phyloP scores from a whole-genome alignment of 1,140 invertebrate species.

The Ceratosolen solmsi region DNA sequence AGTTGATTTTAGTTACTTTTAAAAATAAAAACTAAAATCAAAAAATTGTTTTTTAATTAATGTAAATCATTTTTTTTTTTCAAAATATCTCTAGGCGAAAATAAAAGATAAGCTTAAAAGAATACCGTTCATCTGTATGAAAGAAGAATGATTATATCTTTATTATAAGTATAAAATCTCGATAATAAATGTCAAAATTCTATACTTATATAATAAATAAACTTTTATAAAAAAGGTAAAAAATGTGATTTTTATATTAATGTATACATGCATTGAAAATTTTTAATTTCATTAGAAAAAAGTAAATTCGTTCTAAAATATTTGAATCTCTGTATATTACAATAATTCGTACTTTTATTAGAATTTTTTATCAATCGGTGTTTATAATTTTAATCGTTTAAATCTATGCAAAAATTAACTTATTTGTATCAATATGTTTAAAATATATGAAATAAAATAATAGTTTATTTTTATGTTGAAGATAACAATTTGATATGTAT shows the following conservation, averaged over 20 bases:
- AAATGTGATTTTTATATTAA: not conserved
- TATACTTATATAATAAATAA: slow-evolving; percentile 10
- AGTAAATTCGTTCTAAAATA: not conserved
- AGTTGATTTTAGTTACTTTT: no score
- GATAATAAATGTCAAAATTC: slow-evolving; percentile 53
- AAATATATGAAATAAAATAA: no score
- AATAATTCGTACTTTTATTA: no score
- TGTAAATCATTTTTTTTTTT: no score
- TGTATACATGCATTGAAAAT: slow-evolving; percentile 25
- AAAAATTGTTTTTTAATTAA: no score
- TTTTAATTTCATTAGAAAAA: not conserved
- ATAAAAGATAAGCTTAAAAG: not conserved
- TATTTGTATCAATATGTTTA: no score
- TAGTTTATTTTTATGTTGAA: no score
- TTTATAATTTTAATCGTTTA: not conserved
- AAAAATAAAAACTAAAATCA: not conserved
- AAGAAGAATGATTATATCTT: not conserved
- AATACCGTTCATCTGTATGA: not conserved
- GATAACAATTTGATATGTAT: no score
- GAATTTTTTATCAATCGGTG: no score
- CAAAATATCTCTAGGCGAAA: slow-evolving; percentile 7
- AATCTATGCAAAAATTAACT: no score
- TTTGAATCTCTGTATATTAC: not conserved
- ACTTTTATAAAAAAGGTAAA: not conserved
- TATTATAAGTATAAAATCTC: slow-evolving; percentile 48